These are phyloP conservation scores for Sebastes flavidus DNA, from an alignment of 2,797 vertebrate genomes.

Conservation along the genomic window DNA sequence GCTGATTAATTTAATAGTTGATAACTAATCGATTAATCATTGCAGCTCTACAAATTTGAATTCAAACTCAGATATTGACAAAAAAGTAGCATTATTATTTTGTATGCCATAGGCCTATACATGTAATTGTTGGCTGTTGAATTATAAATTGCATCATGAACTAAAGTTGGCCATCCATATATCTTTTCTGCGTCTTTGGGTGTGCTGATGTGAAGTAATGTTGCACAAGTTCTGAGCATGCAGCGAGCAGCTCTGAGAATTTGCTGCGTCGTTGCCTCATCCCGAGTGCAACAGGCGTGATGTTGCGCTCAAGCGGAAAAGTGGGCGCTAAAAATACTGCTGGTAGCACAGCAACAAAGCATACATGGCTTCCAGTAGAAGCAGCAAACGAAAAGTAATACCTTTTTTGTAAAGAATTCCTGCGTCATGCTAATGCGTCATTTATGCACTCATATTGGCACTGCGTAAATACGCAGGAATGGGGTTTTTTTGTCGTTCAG, in stretches of 20 bases:
- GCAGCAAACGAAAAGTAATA: background rate
- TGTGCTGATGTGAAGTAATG: conserved; percentile 51
- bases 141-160: no score
- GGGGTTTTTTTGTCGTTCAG: conserved; percentile 1
- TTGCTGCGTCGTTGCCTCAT: conserved; percentile 47
- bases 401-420: conserved; percentile 2
- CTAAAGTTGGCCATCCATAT: background rate
- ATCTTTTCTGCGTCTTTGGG: background rate
- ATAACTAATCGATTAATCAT: no score
- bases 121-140: background rate
- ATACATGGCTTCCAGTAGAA: background rate
- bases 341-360: conserved; percentile 65
- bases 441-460: conserved; percentile 9
- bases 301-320: conserved; percentile 56
- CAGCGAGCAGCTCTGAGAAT: conserved; percentile 28
- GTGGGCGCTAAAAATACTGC: conserved; percentile 70
- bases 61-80: background rate
- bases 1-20: no score
- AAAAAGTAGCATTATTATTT: background rate
- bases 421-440: conserved; percentile 17
- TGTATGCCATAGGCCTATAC: background rate
- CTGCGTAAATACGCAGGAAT: background rate
- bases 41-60: background rate
- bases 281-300: conserved; percentile 43
- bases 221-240: conserved; percentile 44